Evolutionary conservation across 2,797 vertebrate genomes (phyloP), one percentile per base, ranked within the genome.

Genomic region (Leptoclinus maculatus): DNA sequence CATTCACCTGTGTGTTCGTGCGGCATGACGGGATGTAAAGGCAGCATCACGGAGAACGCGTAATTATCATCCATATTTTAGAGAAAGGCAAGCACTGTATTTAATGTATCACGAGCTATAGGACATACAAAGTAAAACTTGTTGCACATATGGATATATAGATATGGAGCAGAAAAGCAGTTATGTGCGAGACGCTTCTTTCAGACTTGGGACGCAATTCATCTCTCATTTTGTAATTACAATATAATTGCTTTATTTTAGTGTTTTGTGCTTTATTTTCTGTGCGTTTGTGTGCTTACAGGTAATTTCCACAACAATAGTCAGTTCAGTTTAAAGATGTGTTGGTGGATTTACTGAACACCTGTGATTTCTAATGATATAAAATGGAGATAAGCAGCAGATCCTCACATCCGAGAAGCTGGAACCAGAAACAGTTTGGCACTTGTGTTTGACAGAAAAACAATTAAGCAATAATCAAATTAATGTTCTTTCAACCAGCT

Each of bases 381-480:
- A 34, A 68, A 78, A 74, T 7, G 5, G 2, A 72, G 25, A 71
- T 63, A 56, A 51, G 39, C 38, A 10, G 68, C 7, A 79, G 65
- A 71, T 57, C 58, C 13, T 41, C 19, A 17, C 3, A n/a, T 84
- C 4, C 73, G 36, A 47, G 62, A n/a, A 78, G 36, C 53, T 84
- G 25, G 16, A 60, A 68, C 68, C 10, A 62, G 21, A 70, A 49
- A 47, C 64, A 3, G 17, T 9, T 45, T 62, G 13, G 8, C 47
- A 10, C 10, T n/a, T 47, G 29, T 34, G 14, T 66, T 74, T 72
- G 34, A 59, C 54, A 49, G 43, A 59, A 16, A 34, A 43, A 41
- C 17, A 7, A 41, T 45, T 43, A 23, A 69, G n/a, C 16, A 34
- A 5, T 43, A 34, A 38, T 76, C 19, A 1, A n/a, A 69, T 38